Conservation (phyloP, 2,888 invertebrate species). For the Nezara viridula region DNA sequence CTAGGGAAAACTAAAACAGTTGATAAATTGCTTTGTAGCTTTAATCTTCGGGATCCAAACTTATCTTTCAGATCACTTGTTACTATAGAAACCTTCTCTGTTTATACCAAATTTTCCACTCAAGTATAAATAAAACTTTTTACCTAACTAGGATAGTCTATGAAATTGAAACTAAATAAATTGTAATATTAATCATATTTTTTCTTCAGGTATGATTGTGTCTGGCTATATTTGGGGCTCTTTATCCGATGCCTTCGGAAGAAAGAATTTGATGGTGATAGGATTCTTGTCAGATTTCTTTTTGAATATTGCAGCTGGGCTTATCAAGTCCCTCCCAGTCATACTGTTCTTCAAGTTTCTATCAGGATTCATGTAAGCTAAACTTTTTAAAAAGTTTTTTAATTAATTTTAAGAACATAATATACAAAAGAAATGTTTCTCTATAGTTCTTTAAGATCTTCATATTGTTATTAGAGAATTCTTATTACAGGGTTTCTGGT, state of each 20-base stretch:
- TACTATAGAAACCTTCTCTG: too few species aligned
- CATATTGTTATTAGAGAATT: not conserved
- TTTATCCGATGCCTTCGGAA: constrained; percentile 80
- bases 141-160: too few species aligned
- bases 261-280: constrained; percentile 77
- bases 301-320: constrained; percentile 76
- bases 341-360: constrained; percentile 80
- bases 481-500: constrained; percentile 76
- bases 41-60: too few species aligned
- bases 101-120: too few species aligned
- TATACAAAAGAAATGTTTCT: too few species aligned
- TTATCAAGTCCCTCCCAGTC: constrained; percentile 78
- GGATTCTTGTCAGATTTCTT: constrained; percentile 77
- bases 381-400: too few species aligned
- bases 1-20: too few species aligned
- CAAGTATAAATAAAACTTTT: too few species aligned
- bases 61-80: too few species aligned
- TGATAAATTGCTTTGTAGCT: too few species aligned
- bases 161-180: too few species aligned
- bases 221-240: constrained; percentile 85
- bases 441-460: not conserved
- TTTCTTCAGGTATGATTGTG: constrained; percentile 78
- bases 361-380: constrained; percentile 81
- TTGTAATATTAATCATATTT: not conserved
- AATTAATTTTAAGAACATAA: too few species aligned